A percentile compares a stretch with the other conserved stretches of the same genome.
Evolutionary conservation across 2,797 vertebrate species (phyloP).

Genomic region (Natrix natrix): DNA sequence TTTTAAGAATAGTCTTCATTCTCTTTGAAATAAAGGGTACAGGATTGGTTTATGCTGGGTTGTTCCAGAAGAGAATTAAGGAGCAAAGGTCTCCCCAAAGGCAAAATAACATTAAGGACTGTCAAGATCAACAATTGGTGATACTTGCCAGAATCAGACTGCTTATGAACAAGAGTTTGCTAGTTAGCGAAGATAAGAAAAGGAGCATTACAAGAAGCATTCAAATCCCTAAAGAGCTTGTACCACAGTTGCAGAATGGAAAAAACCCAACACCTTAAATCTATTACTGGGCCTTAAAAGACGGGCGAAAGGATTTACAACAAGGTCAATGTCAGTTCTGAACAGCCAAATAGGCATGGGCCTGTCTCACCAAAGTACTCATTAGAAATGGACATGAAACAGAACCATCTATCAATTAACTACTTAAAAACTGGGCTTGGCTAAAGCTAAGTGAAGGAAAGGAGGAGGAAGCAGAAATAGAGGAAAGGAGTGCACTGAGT

Average conservation of each 20-base stretch:
- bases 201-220: neutral
- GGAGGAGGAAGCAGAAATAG: neutral
- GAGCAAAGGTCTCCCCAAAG: neutral
- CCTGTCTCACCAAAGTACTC: neutral
- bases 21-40: neutral
- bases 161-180: neutral
- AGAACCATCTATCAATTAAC: neutral
- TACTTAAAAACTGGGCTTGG: neutral
- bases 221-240: neutral
- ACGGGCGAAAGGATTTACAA: neutral
- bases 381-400: conserved; percentile 2
- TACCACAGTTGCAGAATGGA: neutral
- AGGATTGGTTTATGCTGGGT: neutral
- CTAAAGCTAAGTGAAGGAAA: neutral
- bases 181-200: neutral
- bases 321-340: neutral
- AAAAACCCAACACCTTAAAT: neutral
- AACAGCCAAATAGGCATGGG: neutral
- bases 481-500: neutral
- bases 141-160: neutral
- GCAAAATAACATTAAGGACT: neutral
- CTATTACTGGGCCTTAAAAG: conserved; percentile 6
- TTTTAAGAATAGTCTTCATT: neutral
- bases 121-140: neutral
- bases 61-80: neutral